Conservation (phyloP, 2,113 vertebrate genomes). For the Sinocyclocheilus anshuiensis region DNA sequence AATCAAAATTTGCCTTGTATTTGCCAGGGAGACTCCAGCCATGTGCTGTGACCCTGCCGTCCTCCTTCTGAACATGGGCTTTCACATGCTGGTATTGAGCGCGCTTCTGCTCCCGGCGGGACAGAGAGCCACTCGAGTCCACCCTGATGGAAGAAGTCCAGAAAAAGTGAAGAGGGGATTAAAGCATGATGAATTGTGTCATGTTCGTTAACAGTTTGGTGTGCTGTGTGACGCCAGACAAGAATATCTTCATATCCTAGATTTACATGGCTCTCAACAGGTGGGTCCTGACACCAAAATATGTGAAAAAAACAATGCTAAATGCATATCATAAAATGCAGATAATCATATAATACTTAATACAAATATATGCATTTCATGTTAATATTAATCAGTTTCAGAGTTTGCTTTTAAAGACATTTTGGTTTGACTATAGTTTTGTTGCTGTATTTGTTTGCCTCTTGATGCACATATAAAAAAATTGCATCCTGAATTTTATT, state of each 20-base stretch:
- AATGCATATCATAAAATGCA: no score
- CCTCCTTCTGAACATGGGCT: constrained; percentile 92
- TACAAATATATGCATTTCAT: no score
- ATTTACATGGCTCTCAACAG: neutral
- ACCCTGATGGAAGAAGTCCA: constrained; percentile 53
- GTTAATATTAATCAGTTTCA: no score
- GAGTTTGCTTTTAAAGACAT: neutral
- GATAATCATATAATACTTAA: no score
- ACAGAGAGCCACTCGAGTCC: constrained; percentile 73
- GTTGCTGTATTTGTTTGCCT: neutral
- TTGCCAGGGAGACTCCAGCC: constrained; percentile 93
- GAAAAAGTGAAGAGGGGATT: no score
- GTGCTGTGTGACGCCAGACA: neutral
- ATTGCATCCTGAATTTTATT: neutral
- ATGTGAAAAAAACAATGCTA: no score
- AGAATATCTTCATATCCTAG: neutral
- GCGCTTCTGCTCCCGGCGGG: constrained; percentile 90
- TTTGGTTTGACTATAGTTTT: neutral
- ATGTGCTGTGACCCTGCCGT: constrained; percentile 87
- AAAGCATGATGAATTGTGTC: neutral
- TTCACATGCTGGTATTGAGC: constrained; percentile 96
- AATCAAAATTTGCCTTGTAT: neutral
- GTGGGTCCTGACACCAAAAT: neutral
- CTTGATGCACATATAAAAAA: no score
- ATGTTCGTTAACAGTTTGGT: neutral